A percentile compares a stretch with the other conserved stretches of the same genome.
These are phyloP conservation scores for Dicerorhinus sumatrensis DNA, from an alignment of 2,113 vertebrate species.

Conservation along the genomic window DNA sequence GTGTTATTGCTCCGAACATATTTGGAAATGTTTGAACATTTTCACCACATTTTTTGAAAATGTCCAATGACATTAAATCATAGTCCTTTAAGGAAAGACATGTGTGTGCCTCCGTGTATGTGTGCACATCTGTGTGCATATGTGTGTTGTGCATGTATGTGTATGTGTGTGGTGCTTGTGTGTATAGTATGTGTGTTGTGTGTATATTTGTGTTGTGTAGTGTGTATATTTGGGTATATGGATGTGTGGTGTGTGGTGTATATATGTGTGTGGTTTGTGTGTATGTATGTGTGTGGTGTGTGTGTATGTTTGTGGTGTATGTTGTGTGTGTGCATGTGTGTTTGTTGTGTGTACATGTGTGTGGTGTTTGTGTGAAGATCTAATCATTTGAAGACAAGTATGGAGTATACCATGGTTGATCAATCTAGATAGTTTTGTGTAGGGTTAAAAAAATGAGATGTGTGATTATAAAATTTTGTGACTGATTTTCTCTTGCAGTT, in stretches of 20 bases:
- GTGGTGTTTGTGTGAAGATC: not conserved
- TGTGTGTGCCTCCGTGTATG: not conserved
- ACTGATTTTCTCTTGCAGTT: not conserved
- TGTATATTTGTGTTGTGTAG: too few relatives aligned
- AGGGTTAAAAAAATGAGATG: not conserved
- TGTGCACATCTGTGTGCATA: not conserved
- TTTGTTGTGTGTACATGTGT: too few relatives aligned
- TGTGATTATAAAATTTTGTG: not conserved
- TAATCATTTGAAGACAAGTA: not conserved
- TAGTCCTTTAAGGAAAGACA: not conserved
- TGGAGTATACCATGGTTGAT: not conserved
- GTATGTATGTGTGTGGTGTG: too few relatives aligned
- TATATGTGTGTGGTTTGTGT: too few relatives aligned
- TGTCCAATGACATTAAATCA: not conserved
- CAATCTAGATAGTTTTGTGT: not conserved
- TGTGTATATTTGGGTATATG: too few relatives aligned
- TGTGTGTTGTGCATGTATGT: rapidly evolving
- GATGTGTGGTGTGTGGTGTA: too few relatives aligned
- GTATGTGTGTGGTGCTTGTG: not conserved
- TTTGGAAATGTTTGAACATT: not conserved
- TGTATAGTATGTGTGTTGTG: not conserved
- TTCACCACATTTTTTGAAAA: not conserved
- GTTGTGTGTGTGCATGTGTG: not conserved
- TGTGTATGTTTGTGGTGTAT: too few relatives aligned
- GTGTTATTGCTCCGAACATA: rapidly evolving